A percentile compares a stretch with the other conserved stretches of the same genome.
phyloP scores from a whole-genome alignment of 2,888 invertebrate species.

The Zootermopsis nevadensis region DNA sequence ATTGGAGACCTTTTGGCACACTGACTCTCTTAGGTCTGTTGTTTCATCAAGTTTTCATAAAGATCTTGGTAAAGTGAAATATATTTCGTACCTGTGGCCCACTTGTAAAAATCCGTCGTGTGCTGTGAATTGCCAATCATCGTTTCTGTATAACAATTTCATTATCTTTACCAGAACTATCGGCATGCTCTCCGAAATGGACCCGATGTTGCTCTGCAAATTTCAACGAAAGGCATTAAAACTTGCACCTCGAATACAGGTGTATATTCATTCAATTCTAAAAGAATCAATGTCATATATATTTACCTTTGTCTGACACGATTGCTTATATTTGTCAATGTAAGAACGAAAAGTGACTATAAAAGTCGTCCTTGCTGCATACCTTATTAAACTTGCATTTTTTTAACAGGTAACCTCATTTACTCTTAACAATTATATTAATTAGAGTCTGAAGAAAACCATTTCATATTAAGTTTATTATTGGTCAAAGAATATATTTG shows the following conservation, averaged over 20 bases:
- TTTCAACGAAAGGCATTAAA: neutral
- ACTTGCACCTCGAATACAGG: too few species aligned
- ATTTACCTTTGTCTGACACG: slow-evolving; percentile 1
- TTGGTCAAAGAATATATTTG: too few species aligned
- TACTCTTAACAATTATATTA: too few species aligned
- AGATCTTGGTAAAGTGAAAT: slow-evolving; percentile 2
- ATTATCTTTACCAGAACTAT: slow-evolving; percentile 53
- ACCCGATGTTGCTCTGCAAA: slow-evolving; percentile 49
- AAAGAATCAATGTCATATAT: too few species aligned
- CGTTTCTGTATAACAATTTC: slow-evolving; percentile 57
- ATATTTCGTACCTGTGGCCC: slow-evolving; percentile 58
- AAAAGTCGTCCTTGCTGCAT: too few species aligned
- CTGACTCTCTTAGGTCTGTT: neutral
- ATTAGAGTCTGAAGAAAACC: too few species aligned
- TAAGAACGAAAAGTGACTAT: too few species aligned
- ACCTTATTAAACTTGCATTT: too few species aligned
- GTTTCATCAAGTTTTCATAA: neutral
- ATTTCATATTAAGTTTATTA: too few species aligned
- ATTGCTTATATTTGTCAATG: neutral
- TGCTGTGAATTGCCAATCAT: slow-evolving; percentile 56
- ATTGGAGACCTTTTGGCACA: slow-evolving; percentile 44
- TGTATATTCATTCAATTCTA: too few species aligned
- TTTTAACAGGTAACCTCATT: too few species aligned
- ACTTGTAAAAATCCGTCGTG: slow-evolving; percentile 62
- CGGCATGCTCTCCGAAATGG: slow-evolving; percentile 52